Percentiles rank a stretch among this genome's conserved stretches.
Evolutionary conservation across 1,140 invertebrate genomes (phyloP).

Genomic region (Lordiphosa mommai): DNA sequence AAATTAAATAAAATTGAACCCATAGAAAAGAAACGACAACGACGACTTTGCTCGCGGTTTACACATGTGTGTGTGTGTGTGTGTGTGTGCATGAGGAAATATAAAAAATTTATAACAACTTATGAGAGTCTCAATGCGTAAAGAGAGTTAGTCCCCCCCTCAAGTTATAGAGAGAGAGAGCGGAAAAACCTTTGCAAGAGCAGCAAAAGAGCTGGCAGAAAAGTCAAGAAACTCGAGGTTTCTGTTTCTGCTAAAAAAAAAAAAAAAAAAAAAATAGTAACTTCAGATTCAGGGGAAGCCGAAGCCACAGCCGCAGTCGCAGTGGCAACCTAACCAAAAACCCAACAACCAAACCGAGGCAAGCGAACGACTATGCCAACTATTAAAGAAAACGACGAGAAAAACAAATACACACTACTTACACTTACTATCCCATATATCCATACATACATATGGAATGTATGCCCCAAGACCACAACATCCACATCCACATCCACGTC

Average conservation of each 20-base stretch:
- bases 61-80: conserved; percentile 3
- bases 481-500: conserved; percentile 1
- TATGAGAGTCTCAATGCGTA: conserved; percentile 37
- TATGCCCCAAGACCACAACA: conserved; percentile 16
- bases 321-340: conserved; percentile 17
- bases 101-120: conserved; percentile 53
- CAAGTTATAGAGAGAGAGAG: conserved; percentile 17
- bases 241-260: conserved; percentile 45
- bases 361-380: conserved; percentile 41
- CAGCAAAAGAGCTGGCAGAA: conserved; percentile 51
- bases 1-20: conserved; percentile 73
- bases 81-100: conserved; percentile 46
- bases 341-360: conserved; percentile 19
- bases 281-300: conserved; percentile 8
- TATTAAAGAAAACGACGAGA: conserved; percentile 65
- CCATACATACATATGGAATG: conserved; percentile 41
- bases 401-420: conserved; percentile 75
- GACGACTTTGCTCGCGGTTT: conserved; percentile 10
- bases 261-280: conserved; percentile 11
- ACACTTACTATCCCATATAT: conserved; percentile 70
- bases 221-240: conserved; percentile 73
- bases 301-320: conserved; percentile 21
- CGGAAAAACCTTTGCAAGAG: conserved; percentile 15
- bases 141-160: conserved; percentile 31
- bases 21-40: conserved; percentile 60